Conservation (phyloP, 2,888 invertebrate genomes). For the Andricus quercusramuli region DNA sequence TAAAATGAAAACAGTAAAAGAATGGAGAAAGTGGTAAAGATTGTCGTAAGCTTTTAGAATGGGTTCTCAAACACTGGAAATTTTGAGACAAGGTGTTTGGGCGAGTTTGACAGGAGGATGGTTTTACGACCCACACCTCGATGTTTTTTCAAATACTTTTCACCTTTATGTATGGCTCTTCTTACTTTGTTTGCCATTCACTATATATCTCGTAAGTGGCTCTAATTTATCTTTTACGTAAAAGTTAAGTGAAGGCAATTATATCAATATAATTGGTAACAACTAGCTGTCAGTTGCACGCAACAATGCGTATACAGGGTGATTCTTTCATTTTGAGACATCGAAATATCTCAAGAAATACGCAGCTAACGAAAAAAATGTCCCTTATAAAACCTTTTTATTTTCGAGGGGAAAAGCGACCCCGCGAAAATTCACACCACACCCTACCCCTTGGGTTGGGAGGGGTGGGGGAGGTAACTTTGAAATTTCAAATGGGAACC, state of each 20-base stretch:
- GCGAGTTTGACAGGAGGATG: slow-evolving; percentile 99
- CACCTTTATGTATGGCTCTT: slow-evolving; percentile 99
- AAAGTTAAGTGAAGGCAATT: background rate
- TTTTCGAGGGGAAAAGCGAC: too few relatives aligned
- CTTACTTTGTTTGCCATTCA: slow-evolving; percentile 95
- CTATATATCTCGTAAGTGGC: slow-evolving; percentile 90
- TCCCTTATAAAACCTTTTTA: too few relatives aligned
- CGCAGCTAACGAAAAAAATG: too few relatives aligned
- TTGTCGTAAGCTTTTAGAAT: slow-evolving; percentile 79
- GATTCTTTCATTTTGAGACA: too few relatives aligned
- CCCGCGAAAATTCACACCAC: too few relatives aligned
- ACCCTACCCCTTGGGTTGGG: too few relatives aligned
- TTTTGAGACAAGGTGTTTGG: slow-evolving; percentile 99
- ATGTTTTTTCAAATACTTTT: slow-evolving; percentile 98
- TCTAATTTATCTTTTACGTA: background rate
- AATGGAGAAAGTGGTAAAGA: slow-evolving; percentile 75
- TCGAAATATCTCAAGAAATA: too few relatives aligned
- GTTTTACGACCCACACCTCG: slow-evolving; percentile 99
- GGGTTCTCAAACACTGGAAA: slow-evolving; percentile 98
- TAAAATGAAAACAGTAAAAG: slow-evolving; percentile 49
- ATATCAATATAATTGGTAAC: background rate
- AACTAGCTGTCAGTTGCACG: too few relatives aligned
- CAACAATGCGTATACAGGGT: too few relatives aligned
- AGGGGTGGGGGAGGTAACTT: too few relatives aligned
- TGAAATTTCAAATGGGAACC: too few relatives aligned